Evolutionary conservation across 2,113 vertebrate species (phyloP).

Genomic region (Syrmaticus mikado): DNA sequence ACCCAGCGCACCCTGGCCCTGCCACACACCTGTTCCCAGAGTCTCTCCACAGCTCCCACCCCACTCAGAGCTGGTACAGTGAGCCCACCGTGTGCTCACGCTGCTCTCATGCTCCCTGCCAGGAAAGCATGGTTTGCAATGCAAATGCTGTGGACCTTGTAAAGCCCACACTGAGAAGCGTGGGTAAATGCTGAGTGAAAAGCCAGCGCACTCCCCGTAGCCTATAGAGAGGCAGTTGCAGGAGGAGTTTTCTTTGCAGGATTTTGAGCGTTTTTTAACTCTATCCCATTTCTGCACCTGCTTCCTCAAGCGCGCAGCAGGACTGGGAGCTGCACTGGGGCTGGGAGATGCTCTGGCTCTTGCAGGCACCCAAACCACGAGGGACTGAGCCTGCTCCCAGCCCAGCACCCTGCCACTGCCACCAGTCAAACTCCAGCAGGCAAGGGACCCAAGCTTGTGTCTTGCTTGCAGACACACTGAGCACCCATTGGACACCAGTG

Average conservation of each 20-base stretch:
- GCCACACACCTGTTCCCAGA: not conserved
- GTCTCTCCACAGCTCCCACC: not conserved
- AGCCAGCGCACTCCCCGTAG: accelerated
- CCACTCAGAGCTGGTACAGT: accelerated
- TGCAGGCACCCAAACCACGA: not conserved
- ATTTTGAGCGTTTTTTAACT: not conserved
- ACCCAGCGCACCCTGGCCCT: not conserved
- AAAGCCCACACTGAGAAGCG: accelerated
- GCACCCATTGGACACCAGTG: not conserved
- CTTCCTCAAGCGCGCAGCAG: not conserved
- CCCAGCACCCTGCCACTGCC: too few species aligned
- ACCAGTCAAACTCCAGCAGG: not conserved
- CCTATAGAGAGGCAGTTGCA: not conserved
- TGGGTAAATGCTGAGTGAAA: not conserved
- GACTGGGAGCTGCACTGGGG: not conserved
- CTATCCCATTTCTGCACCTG: not conserved
- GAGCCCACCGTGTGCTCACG: not conserved
- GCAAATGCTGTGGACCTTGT: not conserved
- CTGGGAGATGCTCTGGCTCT: too few species aligned
- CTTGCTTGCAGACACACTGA: accelerated
- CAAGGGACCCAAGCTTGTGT: not conserved
- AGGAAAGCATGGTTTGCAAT: not conserved
- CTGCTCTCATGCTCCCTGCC: too few species aligned
- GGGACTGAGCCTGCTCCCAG: too few species aligned
- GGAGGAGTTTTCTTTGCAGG: not conserved